phyloP scores from a whole-genome alignment of 2,113 vertebrate species.

The Apus apus region DNA sequence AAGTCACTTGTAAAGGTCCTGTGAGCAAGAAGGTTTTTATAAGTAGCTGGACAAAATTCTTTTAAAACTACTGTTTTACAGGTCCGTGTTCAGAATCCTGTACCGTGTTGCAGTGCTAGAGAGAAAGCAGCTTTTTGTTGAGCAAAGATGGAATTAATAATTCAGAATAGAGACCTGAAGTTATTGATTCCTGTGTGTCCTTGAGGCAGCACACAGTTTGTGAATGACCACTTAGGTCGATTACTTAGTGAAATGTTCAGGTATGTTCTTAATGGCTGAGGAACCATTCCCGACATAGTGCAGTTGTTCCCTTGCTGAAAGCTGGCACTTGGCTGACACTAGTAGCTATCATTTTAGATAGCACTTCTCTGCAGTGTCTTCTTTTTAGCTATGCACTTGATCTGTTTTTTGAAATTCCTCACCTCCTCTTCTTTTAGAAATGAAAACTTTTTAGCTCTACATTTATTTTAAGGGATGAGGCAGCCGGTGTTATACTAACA shows the following conservation, averaged over 20 bases:
- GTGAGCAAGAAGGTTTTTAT: not conserved
- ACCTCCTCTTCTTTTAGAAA: not conserved
- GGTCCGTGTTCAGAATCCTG: accelerated
- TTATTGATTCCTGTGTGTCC: not conserved
- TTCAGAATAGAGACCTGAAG: not conserved
- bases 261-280: not conserved
- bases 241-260: not conserved
- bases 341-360: not conserved
- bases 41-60: not conserved
- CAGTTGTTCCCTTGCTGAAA: not conserved
- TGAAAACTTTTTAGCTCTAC: not conserved
- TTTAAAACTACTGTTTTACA: not conserved
- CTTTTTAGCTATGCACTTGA: not conserved
- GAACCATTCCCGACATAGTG: accelerated
- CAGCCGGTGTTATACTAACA: not conserved
- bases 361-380: not conserved
- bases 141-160: not conserved
- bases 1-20: not conserved
- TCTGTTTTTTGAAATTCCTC: not conserved
- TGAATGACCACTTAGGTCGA: not conserved
- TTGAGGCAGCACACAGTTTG: not conserved
- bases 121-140: not conserved
- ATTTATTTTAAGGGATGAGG: not conserved
- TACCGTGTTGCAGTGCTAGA: not conserved
- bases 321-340: not conserved